phyloP scores from a whole-genome alignment of 1,140 invertebrate species.

The Aphis gossypii region DNA sequence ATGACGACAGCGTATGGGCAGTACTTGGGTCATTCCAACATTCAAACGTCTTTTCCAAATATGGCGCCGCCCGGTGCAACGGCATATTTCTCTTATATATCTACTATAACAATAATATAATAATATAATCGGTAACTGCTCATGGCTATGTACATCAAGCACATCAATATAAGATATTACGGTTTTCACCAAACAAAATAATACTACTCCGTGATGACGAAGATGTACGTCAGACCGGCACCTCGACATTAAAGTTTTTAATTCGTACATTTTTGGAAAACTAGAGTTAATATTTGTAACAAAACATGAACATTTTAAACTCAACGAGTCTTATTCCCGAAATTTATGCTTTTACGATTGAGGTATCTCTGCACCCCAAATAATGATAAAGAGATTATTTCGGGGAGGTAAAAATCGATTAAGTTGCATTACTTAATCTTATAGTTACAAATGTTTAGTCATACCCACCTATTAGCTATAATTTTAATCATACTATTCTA shows the following conservation, averaged over 20 bases:
- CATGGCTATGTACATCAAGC: not conserved
- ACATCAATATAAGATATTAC: not conserved
- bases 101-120: not conserved
- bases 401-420: too few species aligned
- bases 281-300: not conserved
- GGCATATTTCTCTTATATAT: slow-evolving; percentile 32
- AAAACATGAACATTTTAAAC: not conserved
- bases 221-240: not conserved
- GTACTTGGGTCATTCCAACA: slow-evolving; percentile 10
- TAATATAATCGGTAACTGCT: slow-evolving; percentile 35
- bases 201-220: not conserved
- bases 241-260: not conserved
- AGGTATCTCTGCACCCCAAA: too few species aligned
- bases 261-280: not conserved
- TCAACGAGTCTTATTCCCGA: fast-evolving
- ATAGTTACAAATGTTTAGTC: not conserved
- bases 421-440: not conserved
- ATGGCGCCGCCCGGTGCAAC: slow-evolving; percentile 27
- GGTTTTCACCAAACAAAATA: not conserved
- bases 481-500: not conserved
- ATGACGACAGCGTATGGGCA: not conserved
- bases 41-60: slow-evolving; percentile 50
- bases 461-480: not conserved
- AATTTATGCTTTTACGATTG: not conserved
- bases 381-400: too few species aligned